Base-by-base conservation (phyloP, 1,140 invertebrate species). In the Coptotermes formosanus region DNA sequence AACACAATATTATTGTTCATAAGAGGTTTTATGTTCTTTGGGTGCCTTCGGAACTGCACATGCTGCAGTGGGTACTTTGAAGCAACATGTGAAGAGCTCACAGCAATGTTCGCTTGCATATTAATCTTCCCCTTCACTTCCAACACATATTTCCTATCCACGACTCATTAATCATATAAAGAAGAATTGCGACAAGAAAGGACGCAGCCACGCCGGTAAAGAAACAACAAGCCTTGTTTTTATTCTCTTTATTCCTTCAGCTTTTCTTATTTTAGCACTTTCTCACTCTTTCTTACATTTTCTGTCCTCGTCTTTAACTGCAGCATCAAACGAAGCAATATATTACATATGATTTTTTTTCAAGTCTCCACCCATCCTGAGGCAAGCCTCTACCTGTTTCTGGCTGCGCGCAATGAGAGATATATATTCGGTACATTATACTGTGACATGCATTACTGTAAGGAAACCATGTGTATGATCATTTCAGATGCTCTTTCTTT, bases 61-160 rank as follows among this genome's bases (percentile, higher is more conserved):
- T 30, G 25, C 25, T 75, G n/a, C 3, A 25, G n/a, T 30, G n/a
- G 6, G 64, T 25, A 16, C 30, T 75, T 75, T 75, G 64, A 75
- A 75, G 30, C 64, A 75, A 30, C 30, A 75, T 75, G 64, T 75
- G n/a, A n/a, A 75, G 6, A 75, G n/a, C 64, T 75, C n/a, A 75
- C 64, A 75, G n/a, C n/a, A 30, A 30, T 75, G 14, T 75, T 25
- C 64, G 64, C n/a, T 75, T 25, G 7, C 64, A 7, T 84, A 84
- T 84, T 84, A 84, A 84, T 84, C 83, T 55, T 38, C n/a, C 45
- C 83, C 59, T 84, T 84, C 83, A 64, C 83, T 84, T 52, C 14
- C 45, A 84, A 55, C 83, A 84, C 83, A 64, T 64, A 55, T 84
- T 84, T 55, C 48, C 83, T 84, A 55, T 55, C 83, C 83, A 55